Percentiles rank a stretch among this genome's conserved stretches.
Evolutionary conservation across 92 coral and sea anemone genomes (phyloP).

Genomic region (Blastomussa wellsi): DNA sequence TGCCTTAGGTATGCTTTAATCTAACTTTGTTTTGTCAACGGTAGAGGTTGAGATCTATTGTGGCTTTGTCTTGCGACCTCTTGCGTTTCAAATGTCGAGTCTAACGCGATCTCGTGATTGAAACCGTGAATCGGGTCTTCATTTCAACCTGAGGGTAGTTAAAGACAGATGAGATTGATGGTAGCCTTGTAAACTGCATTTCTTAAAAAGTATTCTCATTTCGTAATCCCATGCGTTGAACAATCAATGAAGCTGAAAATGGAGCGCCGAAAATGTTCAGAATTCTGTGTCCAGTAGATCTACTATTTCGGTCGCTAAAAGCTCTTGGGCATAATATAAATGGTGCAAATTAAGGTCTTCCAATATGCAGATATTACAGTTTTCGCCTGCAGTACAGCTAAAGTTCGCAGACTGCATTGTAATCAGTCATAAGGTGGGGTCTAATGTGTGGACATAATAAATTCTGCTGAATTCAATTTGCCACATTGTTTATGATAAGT

Average conservation of each 20-base stretch:
- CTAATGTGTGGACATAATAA: neutral
- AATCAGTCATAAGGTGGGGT: constrained; percentile 7
- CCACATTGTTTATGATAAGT: neutral
- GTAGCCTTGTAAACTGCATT: neutral
- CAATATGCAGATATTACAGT: neutral
- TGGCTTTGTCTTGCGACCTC: neutral
- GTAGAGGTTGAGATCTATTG: neutral
- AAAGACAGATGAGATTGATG: neutral
- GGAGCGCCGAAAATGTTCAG: neutral
- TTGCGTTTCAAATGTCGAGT: neutral
- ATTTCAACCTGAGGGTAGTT: neutral
- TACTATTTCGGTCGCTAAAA: neutral
- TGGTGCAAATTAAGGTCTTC: neutral
- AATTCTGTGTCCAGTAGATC: neutral
- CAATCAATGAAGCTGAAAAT: neutral
- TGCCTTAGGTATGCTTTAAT: constrained; percentile 22
- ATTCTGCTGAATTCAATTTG: neutral
- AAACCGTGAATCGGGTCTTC: neutral
- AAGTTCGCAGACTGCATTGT: neutral
- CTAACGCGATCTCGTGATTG: neutral
- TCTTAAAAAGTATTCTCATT: no score
- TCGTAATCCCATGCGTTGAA: neutral
- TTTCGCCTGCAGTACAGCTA: neutral
- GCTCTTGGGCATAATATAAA: neutral
- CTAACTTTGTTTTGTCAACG: neutral